A percentile compares a stretch with the other conserved stretches of the same genome.
Evolutionary conservation across 2,113 vertebrate genomes (phyloP).

Genomic region (Noctilio leporinus): DNA sequence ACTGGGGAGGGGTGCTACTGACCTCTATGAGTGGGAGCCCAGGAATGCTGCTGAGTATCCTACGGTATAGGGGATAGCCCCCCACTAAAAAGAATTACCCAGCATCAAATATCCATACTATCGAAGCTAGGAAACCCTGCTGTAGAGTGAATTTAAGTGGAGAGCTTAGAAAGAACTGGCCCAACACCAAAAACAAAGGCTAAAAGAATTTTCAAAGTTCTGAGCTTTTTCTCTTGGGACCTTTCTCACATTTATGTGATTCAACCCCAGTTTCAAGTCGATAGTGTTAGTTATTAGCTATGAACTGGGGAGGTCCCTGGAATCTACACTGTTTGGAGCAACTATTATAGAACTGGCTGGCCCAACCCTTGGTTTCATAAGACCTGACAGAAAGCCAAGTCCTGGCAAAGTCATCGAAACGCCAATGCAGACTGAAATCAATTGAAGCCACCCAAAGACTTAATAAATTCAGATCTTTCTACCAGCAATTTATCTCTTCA

Average conservation of each 20-base stretch:
- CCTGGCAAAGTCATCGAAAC: conserved; percentile 40
- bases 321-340: conserved; percentile 46
- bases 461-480: conserved; percentile 50
- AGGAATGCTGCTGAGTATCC: neutral
- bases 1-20: neutral
- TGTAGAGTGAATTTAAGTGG: conserved; percentile 21
- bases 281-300: conserved; percentile 61
- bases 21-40: neutral
- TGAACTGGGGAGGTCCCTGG: conserved; percentile 61
- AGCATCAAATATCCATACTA: neutral
- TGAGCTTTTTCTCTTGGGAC: conserved; percentile 53
- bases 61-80: neutral
- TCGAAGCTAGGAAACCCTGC: neutral
- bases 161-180: conserved; percentile 34
- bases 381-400: conserved; percentile 49
- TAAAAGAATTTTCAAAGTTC: conserved; percentile 59
- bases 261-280: conserved; percentile 44
- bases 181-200: conserved; percentile 37
- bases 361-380: conserved; percentile 50
- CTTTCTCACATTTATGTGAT: conserved; percentile 57
- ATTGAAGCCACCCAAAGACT: conserved; percentile 47
- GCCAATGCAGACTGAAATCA: conserved; percentile 40
- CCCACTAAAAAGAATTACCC: neutral
- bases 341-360: conserved; percentile 52
- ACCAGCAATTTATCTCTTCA: conserved; percentile 39